Evolutionary conservation across 2,888 invertebrate species (phyloP).

Genomic region (Hydrotaea cyrtoneurina): DNA sequence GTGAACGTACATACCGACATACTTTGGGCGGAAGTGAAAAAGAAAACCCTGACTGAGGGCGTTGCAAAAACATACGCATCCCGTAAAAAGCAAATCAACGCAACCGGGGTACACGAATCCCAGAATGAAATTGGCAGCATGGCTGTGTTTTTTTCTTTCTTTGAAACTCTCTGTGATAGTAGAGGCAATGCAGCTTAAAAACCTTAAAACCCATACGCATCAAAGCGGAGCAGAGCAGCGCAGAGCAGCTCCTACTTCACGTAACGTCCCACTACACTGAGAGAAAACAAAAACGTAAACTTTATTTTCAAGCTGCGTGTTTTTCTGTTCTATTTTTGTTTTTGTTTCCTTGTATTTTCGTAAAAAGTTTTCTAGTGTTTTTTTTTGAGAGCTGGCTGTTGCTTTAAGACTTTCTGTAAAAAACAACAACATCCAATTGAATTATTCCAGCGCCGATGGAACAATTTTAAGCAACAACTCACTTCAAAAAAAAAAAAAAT

Average conservation of each 20-base stretch:
- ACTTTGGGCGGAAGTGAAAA: constrained; percentile 18
- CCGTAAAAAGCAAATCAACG: constrained; percentile 6
- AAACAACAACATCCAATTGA: constrained; percentile 18
- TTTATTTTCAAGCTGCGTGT: neutral
- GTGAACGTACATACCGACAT: no score
- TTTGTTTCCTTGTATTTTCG: neutral
- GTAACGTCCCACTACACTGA: neutral
- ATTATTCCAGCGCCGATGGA: neutral
- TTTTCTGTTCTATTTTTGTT: neutral
- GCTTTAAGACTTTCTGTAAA: neutral
- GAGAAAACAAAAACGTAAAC: neutral
- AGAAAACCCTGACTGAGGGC: neutral
- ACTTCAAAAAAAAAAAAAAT: constrained; percentile 23
- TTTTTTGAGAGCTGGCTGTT: neutral
- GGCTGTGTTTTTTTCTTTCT: neutral
- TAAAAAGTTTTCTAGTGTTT: neutral
- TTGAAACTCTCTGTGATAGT: neutral
- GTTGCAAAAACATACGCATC: neutral
- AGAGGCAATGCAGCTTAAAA: neutral
- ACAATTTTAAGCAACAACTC: neutral
- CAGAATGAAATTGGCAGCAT: neutral
- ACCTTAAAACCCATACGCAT: neutral
- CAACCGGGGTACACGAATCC: neutral
- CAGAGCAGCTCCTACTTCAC: neutral
- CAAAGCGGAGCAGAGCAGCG: neutral